These are phyloP conservation scores for Drosophila rellima DNA, from an alignment of 2,888 invertebrate genomes.

Conservation along the genomic window DNA sequence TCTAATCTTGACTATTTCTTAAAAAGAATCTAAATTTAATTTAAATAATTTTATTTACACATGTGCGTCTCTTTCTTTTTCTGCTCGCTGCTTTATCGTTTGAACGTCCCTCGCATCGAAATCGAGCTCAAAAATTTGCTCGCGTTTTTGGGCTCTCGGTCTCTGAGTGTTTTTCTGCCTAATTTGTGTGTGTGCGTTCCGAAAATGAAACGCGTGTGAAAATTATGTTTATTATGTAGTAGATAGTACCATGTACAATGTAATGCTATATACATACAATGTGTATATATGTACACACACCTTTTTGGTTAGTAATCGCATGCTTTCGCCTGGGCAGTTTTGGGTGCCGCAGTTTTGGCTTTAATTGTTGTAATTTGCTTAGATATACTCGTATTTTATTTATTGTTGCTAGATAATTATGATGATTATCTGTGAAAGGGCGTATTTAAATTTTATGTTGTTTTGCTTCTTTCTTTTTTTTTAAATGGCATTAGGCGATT, in stretches of 20 bases:
- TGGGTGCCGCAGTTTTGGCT: slow-evolving; percentile 48
- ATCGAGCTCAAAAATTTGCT: slow-evolving; percentile 45
- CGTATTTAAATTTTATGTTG: slow-evolving; percentile 57
- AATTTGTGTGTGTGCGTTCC: slow-evolving; percentile 73
- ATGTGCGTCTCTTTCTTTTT: background rate
- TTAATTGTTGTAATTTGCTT: slow-evolving; percentile 78
- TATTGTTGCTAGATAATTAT: slow-evolving; percentile 75
- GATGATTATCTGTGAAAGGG: slow-evolving; percentile 77
- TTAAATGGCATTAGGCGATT: slow-evolving; percentile 51
- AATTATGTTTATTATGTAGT: slow-evolving; percentile 73
- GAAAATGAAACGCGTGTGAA: slow-evolving; percentile 80
- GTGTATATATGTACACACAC: slow-evolving; percentile 16
- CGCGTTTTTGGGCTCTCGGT: slow-evolving; percentile 36
- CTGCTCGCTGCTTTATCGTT: background rate
- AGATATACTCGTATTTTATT: slow-evolving; percentile 66
- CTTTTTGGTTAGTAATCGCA: slow-evolving; percentile 31
- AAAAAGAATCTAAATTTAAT: too few relatives aligned
- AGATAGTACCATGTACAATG: slow-evolving; percentile 50
- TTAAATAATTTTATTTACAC: too few relatives aligned
- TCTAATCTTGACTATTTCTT: too few relatives aligned
- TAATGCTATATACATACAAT: slow-evolving; percentile 27
- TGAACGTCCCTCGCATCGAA: slow-evolving; percentile 36
- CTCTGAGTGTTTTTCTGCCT: slow-evolving; percentile 68
- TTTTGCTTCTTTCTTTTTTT: slow-evolving; percentile 6
- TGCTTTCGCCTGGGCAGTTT: slow-evolving; percentile 58